Evolutionary conservation across 2,113 vertebrate species (phyloP), one percentile per base, ranked within the genome.

Genomic region (Thinocorus orbignyianus): DNA sequence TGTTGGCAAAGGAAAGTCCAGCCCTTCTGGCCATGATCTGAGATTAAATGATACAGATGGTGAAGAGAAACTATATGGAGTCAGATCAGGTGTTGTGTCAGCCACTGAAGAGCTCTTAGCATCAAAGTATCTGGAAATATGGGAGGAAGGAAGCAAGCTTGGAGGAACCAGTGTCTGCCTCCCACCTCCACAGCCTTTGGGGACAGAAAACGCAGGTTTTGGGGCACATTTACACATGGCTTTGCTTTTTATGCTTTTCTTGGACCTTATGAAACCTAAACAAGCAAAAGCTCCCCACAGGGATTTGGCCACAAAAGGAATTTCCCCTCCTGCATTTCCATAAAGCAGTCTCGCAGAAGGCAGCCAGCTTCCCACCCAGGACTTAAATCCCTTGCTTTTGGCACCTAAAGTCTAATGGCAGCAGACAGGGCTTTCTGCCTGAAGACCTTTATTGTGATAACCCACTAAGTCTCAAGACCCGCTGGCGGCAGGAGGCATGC

Each of bases 241-340:
- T 78, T 84, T 87, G 46, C 6, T 81, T 78, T 89, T 44, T 66
- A n/a, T 55, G 28, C 19, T 86, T 83, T 60, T 81, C 14, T 83
- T 60, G 28, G 17, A 86, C 30, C 30, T 80, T 72, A 49, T 33
- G 39, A 83, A 83, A 91, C 17, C 25, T 1, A 8, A 69, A 64
- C 20, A 88, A 88, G 22, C 22, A 51, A 79, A 79, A 86, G 28
- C 44, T 72, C 22, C n/a, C 35, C 3, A 1, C 20, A 15, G 17
- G 55, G 55, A 5, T 46, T 4, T 54, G 30, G 37, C 76, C 66
- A 49, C 33, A 19, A 9, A 12, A 8, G n/a, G 26, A 51, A 83
- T 24, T 11, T 66, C 73, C 19, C 31, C 14, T 78, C n/a, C 31
- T 0, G 0, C 28, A 37, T 54, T 33, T 39, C 44, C 62, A 49